phyloP scores from a whole-genome alignment of 1,140 invertebrate genomes.

The Eubasilissa regina region DNA sequence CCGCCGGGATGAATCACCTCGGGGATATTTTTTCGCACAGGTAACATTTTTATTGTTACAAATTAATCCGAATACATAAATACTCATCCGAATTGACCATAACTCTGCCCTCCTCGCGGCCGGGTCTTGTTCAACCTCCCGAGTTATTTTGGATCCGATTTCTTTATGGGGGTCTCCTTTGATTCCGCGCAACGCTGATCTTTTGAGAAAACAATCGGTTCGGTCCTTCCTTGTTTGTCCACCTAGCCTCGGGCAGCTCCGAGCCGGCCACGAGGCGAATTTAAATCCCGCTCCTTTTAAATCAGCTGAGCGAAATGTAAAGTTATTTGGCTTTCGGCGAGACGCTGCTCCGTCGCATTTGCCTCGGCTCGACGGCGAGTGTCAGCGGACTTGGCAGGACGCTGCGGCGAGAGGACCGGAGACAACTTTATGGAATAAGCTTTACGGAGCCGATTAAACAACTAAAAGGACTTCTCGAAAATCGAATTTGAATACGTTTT shows the following conservation, averaged over 20 bases:
- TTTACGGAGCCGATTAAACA: background rate
- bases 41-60: conserved; percentile 25
- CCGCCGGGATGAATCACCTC: background rate
- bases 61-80: conserved; percentile 41
- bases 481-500: background rate
- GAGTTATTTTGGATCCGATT: conserved; percentile 16
- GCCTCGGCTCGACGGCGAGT: background rate
- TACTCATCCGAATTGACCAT: conserved; percentile 11
- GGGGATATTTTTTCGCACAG: background rate
- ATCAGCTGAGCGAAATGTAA: conserved; percentile 19
- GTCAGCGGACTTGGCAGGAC: background rate
- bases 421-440: conserved; percentile 26
- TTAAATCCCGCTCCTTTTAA: conserved; percentile 38
- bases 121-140: conserved; percentile 1
- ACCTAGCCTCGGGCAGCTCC: conserved; percentile 15
- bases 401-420: conserved; percentile 4
- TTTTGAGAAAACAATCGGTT: conserved; percentile 36
- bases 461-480: background rate
- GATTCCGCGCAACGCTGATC: conserved; percentile 20
- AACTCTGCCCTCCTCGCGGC: conserved; percentile 2
- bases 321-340: conserved; percentile 37
- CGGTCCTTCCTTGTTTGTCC: conserved; percentile 33
- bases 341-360: conserved; percentile 19
- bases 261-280: conserved; percentile 24
- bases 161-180: conserved; percentile 33